These are phyloP conservation scores for Zenarchopterus dispar DNA, from an alignment of 2,797 vertebrate genomes.

Conservation along the genomic window DNA sequence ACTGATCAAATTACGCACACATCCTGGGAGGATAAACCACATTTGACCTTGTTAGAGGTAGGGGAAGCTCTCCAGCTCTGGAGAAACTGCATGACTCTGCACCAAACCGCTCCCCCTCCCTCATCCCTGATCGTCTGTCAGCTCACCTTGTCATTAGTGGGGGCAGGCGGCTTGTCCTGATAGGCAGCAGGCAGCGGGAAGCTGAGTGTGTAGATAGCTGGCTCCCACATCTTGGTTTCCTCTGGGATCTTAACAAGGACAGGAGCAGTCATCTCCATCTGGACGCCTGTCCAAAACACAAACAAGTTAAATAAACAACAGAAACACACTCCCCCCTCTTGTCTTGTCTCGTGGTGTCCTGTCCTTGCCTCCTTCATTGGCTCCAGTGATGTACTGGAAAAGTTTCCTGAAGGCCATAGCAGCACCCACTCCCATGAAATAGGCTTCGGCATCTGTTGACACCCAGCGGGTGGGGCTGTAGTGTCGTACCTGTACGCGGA, in stretches of 20 bases:
- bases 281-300: constrained; percentile 63
- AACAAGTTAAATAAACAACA: not conserved
- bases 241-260: constrained; percentile 83
- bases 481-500: constrained; percentile 76
- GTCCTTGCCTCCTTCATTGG: constrained; percentile 74
- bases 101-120: too few relatives aligned
- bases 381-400: constrained; percentile 84
- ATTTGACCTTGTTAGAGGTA: constrained; percentile 14
- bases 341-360: not conserved
- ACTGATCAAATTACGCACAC: constrained; percentile 24
- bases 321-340: not conserved
- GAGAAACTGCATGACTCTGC: not conserved
- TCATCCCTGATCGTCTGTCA: not conserved
- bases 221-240: constrained; percentile 80
- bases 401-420: constrained; percentile 85
- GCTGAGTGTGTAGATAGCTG: constrained; percentile 81
- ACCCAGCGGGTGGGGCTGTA: constrained; percentile 83
- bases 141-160: constrained; percentile 82
- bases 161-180: constrained; percentile 76
- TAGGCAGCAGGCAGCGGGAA: constrained; percentile 80
- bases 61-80: not conserved
- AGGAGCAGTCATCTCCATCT: constrained; percentile 84
- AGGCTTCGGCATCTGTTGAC: constrained; percentile 82
- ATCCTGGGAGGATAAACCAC: not conserved
- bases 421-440: constrained; percentile 84